phyloP scores from a whole-genome alignment of 2,888 invertebrate species.

The Yponomeuta plumbellus region DNA sequence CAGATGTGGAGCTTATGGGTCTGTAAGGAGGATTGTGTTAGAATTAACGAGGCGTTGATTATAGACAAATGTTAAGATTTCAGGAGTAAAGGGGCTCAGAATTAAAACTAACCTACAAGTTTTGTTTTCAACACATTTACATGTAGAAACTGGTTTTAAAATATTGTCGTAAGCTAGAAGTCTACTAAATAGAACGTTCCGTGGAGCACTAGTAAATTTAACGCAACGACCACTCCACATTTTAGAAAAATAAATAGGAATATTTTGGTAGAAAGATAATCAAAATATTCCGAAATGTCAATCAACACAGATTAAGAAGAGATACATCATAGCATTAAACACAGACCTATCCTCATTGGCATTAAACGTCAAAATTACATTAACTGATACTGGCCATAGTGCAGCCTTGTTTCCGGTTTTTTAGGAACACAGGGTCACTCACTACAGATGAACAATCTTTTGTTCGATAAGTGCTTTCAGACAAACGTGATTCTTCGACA shows the following conservation, averaged over 20 bases:
- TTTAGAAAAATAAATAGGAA: constrained; percentile 24
- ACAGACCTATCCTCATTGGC: no score
- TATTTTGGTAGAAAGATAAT: background rate
- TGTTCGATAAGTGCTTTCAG: no score
- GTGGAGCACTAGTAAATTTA: constrained; percentile 39
- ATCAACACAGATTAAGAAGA: no score
- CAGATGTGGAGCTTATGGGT: constrained; percentile 5
- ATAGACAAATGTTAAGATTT: background rate
- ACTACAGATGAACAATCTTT: no score
- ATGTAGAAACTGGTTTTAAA: constrained; percentile 10
- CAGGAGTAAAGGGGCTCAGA: background rate
- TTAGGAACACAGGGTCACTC: background rate
- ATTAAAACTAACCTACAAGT: constrained; percentile 8
- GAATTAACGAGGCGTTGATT: background rate
- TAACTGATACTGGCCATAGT: background rate
- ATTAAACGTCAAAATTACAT: background rate
- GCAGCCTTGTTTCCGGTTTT: background rate
- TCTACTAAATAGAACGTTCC: constrained; percentile 32
- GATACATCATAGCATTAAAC: no score
- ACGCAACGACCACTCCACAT: constrained; percentile 50
- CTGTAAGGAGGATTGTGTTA: background rate
- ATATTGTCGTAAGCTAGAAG: constrained; percentile 28
- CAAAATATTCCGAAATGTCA: background rate
- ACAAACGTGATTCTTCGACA: no score
- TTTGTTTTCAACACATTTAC: constrained; percentile 20